Conservation (phyloP, 2,797 vertebrate genomes). For the Bradypodion ventrale region DNA sequence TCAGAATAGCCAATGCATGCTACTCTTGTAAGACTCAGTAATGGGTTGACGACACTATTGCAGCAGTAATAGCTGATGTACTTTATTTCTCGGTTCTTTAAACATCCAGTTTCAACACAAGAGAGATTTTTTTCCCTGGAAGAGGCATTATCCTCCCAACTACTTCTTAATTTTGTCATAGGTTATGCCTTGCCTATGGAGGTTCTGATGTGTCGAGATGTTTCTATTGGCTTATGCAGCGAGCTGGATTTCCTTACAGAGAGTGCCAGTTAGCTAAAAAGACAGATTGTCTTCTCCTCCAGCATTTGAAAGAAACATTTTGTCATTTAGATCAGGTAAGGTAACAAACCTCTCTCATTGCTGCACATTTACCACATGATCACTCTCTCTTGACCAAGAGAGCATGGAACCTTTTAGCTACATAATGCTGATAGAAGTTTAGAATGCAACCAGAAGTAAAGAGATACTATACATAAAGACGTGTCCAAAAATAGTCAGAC, state of each 20-base stretch:
- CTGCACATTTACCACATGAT: neutral
- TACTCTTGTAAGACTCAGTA: constrained; percentile 4
- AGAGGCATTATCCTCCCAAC: neutral
- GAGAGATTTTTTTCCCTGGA: neutral
- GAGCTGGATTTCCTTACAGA: constrained; percentile 94
- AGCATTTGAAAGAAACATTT: constrained; percentile 94
- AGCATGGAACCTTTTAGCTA: neutral
- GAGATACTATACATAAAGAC: neutral
- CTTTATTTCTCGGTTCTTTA: neutral
- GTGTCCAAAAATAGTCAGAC: neutral
- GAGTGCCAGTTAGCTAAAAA: constrained; percentile 90
- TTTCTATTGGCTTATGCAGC: constrained; percentile 97
- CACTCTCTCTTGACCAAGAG: neutral
- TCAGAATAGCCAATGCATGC: neutral
- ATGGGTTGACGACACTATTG: no score
- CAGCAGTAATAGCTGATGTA: neutral
- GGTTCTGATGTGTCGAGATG: constrained; percentile 93
- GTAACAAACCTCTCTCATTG: neutral
- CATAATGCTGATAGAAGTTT: neutral
- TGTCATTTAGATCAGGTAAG: constrained; percentile 94
- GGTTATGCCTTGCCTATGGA: constrained; percentile 92
- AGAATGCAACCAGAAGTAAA: neutral
- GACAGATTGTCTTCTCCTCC: constrained; percentile 90
- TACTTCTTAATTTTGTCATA: constrained; percentile 56
- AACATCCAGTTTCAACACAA: neutral